Evolutionary conservation across 1,140 invertebrate species (phyloP).

Genomic region (Saccostrea glomerata): DNA sequence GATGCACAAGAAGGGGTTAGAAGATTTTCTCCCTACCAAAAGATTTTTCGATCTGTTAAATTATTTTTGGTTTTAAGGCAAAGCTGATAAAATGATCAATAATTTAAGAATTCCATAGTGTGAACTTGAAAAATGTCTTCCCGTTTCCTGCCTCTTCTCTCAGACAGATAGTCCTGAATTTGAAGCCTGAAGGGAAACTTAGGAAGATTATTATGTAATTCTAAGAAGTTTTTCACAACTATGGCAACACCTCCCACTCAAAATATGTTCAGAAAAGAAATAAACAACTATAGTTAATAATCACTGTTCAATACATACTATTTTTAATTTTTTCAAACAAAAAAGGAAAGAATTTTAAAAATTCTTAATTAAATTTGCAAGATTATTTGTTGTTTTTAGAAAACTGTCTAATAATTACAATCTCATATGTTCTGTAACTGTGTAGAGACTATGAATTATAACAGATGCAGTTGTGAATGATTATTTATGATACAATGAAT

Average conservation of each 20-base stretch:
- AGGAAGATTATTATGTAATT: not conserved
- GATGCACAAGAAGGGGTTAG: not conserved
- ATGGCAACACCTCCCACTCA: not conserved
- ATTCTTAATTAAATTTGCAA: not conserved
- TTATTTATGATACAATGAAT: not conserved
- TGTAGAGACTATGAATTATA: not conserved
- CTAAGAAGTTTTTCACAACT: not conserved
- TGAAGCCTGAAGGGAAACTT: not conserved
- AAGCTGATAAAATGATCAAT: constrained; percentile 3
- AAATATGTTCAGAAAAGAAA: too few species aligned
- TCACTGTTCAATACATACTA: not conserved
- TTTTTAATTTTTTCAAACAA: not conserved
- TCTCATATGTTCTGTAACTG: not conserved
- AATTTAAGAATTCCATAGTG: not conserved
- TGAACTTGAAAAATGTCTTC: not conserved
- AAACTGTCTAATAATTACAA: not conserved
- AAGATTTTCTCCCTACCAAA: not conserved
- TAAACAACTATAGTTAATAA: too few species aligned
- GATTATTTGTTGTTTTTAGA: not conserved
- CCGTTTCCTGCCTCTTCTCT: not conserved
- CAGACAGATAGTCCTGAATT: not conserved
- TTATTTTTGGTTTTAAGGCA: not conserved
- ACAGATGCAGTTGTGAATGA: not conserved
- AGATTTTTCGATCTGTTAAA: too few species aligned
- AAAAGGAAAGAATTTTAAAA: not conserved